These are phyloP conservation scores for Naja naja DNA, from an alignment of 2,113 vertebrate species.

Conservation along the genomic window DNA sequence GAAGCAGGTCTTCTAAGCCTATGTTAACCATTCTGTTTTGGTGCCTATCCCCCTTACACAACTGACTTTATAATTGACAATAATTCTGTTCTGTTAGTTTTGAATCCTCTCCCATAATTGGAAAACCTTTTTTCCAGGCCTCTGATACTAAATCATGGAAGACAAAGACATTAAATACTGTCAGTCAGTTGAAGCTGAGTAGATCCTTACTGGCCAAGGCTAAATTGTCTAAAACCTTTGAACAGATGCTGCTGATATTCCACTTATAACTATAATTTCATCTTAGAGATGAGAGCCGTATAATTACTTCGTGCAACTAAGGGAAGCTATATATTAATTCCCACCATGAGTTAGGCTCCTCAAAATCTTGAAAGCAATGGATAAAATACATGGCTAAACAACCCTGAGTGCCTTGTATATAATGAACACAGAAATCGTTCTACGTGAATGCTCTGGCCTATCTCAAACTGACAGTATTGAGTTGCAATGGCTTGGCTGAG, in stretches of 20 bases:
- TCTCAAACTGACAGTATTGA: not conserved
- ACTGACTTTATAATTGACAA: conserved; percentile 32
- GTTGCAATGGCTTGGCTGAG: not conserved
- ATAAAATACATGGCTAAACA: not conserved
- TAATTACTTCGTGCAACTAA: not conserved
- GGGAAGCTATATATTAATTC: conserved; percentile 6
- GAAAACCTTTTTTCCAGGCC: conserved; percentile 40
- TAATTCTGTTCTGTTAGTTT: conserved; percentile 39
- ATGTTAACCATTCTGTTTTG: conserved; percentile 22
- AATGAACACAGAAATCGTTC: not conserved
- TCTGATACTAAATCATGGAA: conserved; percentile 37
- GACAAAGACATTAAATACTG: conserved; percentile 56
- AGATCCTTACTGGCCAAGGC: conserved; percentile 42
- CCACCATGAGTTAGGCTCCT: not conserved
- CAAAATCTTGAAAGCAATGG: not conserved
- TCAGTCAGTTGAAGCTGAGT: conserved; percentile 41
- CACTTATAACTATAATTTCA: conserved; percentile 61
- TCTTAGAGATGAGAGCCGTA: conserved; percentile 12
- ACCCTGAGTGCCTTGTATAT: not conserved
- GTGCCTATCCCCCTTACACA: conserved; percentile 24
- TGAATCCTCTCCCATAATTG: conserved; percentile 43
- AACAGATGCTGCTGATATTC: conserved; percentile 56
- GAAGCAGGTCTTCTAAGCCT: not conserved
- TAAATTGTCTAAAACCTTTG: conserved; percentile 53
- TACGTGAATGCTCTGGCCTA: not conserved